Base-by-base conservation (phyloP, 2,888 invertebrate species). In the Nymphalis polychloros region DNA sequence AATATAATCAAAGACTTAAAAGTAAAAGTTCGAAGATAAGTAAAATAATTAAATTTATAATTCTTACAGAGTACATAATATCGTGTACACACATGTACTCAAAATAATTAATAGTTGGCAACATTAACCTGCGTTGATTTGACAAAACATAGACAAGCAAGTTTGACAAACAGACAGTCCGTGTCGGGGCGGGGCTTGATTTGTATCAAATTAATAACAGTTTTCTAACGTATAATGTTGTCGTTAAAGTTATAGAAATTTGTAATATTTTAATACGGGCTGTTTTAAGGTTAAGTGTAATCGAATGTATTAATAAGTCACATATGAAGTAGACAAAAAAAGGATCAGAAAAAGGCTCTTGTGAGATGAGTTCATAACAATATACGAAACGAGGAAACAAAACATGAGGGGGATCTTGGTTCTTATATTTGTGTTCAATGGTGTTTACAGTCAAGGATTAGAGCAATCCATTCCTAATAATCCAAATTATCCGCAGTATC, bases 351-450 rank as follows among this genome's bases (percentile, higher is more conserved):
- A 53, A 53, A 52, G 23, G 46, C 8, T 31, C n/a, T 5, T 8
- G 20, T 49, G 66, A 55, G 35, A 67, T 67, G 66, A 50, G 57
- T 48, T 55, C 57, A 50, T 68, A 65, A 63, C 49, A n/a, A 55
- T 31, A 59, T 23, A 68, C 72, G 78, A 73, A 76, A 79, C 78
- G 70, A 75, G 72, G 67, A 62, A 73, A 73, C 77, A 81, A 77
- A 88, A 81, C 80, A 90, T 92, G 89, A 87, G 81, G 80, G 79
- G 76, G 78, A 74, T 79, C 68, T 82, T 88, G 75, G 73, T 88
- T 70, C 61, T 72, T 57, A 77, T 89, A 70, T 79, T 82, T 69
- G 83, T 84, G 69, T 78, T 84, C 68, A 84, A 79, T 76, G 82
- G 78, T 78, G 88, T 82, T 67, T 81, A 80, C 75, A 82, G 85